Conservation (phyloP, 2,888 invertebrate species). For the Platycheirus albimanus region DNA sequence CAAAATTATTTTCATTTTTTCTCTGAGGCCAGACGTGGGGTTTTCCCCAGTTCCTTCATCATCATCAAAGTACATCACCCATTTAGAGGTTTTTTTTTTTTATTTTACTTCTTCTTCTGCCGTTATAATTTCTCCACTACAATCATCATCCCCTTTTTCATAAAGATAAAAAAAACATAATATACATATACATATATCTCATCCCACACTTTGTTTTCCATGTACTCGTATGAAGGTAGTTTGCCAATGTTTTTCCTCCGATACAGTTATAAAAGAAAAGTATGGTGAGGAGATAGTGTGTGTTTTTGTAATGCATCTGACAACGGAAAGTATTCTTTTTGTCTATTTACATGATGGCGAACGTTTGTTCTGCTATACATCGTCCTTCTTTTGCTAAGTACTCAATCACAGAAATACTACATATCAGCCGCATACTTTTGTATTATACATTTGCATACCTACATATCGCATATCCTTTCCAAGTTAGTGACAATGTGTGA, state of each 20-base stretch:
- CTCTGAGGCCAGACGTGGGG: conserved; percentile 67
- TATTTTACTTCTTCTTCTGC: conserved; percentile 30
- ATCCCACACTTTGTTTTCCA: conserved; percentile 2
- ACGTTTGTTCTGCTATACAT: conserved; percentile 15
- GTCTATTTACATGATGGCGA: conserved; percentile 54
- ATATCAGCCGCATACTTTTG: conserved; percentile 23
- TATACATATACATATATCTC: too few relatives aligned
- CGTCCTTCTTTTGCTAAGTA: conserved; percentile 49
- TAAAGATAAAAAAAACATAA: conserved; percentile 8
- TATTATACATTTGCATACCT: background rate
- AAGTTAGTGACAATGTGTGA: conserved; percentile 29
- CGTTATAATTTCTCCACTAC: conserved; percentile 59
- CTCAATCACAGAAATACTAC: conserved; percentile 51
- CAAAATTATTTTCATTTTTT: conserved; percentile 67
- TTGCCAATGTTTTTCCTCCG: conserved; percentile 50
- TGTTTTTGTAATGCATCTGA: conserved; percentile 61
- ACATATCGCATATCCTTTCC: too few relatives aligned
- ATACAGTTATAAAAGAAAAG: conserved; percentile 45
- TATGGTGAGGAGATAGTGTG: conserved; percentile 10
- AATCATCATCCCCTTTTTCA: conserved; percentile 38
- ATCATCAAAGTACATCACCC: conserved; percentile 64
- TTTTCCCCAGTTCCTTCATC: conserved; percentile 71
- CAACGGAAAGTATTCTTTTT: conserved; percentile 56
- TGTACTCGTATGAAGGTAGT: conserved; percentile 28
- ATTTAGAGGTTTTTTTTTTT: conserved; percentile 40